Evolutionary conservation across 2,797 vertebrate species (phyloP), one percentile per base, ranked within the genome.

Genomic region (Micrastur ruficollis): DNA sequence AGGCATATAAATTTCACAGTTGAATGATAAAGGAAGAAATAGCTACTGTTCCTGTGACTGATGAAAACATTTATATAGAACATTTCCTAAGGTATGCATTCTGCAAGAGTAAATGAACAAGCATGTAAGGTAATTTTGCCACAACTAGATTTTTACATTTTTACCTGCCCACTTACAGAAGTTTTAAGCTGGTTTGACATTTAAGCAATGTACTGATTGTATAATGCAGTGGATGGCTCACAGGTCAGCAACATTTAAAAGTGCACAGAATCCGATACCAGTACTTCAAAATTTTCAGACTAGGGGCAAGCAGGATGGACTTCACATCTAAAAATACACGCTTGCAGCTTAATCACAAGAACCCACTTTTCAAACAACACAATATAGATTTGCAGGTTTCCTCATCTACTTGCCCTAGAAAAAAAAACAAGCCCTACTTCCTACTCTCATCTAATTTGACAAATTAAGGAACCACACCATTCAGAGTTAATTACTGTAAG

Each of bases 11-110:
- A 70, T 72, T 86, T 89, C 81, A 93, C 53, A 66, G 55, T n/a
- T 87, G 10, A 88, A 91, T 36, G 79, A 62, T 91, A 95, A 96
- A 81, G 53, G 76, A 90, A 94, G 53, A 91, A 63, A 87, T 88
- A 98, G 96, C 97, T 98, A 97, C 96, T 98, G 95, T 97, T 98
- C 97, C 97, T 96, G 85, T 88, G 90, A 97, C 68, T 81, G 89
- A 96, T 49, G 86, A 89, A 80, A 97, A 97, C 95, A 92, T 74
- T 92, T 76, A 66, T 93, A 96, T 65, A 96, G 71, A 89, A 86
- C 82, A 53, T 85, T 88, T 96, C 86, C 97, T 98, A 96, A 96
- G 78, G 71, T 95, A 96, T n/a, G 97, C 59, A 86, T 61, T 97
- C 96, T 97, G 97, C 80, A 95, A 96, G 91, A 97, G 71, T 90